Evolutionary conservation across 2,888 invertebrate species (phyloP), one percentile per base, ranked within the genome.

Genomic region (Drosophila nr. fundita): DNA sequence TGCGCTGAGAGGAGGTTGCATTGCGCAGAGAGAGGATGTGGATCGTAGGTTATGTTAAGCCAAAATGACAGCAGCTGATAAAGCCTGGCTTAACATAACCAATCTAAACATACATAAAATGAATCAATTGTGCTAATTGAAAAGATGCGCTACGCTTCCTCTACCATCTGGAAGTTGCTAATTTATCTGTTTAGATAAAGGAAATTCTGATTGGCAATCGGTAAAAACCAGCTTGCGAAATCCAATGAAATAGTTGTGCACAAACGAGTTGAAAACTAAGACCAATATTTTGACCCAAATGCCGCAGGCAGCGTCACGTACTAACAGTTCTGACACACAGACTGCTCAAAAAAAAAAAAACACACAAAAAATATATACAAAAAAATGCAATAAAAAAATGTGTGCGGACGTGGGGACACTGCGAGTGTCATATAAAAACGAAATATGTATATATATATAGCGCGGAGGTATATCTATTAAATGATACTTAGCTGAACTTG

Each of bases 241-340:
- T 40, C 58, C 38, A 68, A 27, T 75, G 62, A 68, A 76, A 76
- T 75, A 62, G 75, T 75, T 79, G 62, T 54, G 68, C 80, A 75
- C 45, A 73, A 75, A 67, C 81, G 60, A 81, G 78, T 72, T 71
- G 65, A 78, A 81, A 78, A 68, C 67, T 76, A 76, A 80, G 70
- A 65, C 57, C 71, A 77, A 77, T 80, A 80, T 60, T 76, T 70
- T 80, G 77, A 80, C 76, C 76, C 80, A 77, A 82, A 78, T 81
- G 65, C 64, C 68, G 52, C 53, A 29, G 62, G 60, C 69, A 70
- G 34, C 67, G 68, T 66, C 84, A 80, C 80, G 84, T 83, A 77
- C 69, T 83, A 61, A 65, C 57, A 63, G 81, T 83, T 83, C 84
- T 80, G 81, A 65, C 80, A 45, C 68, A 61, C 68, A 63, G 61